These are phyloP conservation scores for Dryobota labecula DNA, from an alignment of 2,888 invertebrate genomes.

Conservation along the genomic window DNA sequence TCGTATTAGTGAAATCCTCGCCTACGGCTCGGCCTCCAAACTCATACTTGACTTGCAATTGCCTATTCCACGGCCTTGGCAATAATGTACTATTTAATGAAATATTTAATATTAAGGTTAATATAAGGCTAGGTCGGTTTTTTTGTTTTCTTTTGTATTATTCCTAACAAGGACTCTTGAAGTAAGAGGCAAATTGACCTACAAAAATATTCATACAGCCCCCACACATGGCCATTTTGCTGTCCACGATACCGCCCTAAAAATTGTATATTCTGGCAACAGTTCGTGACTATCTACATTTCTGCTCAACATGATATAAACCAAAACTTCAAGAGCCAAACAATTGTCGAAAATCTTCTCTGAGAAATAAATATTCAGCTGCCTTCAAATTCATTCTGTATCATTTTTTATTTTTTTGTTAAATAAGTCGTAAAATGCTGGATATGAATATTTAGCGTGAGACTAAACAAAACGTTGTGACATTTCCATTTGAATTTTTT, in stretches of 20 bases:
- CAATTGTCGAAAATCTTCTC: conserved; percentile 12
- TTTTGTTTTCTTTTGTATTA: conserved; percentile 3
- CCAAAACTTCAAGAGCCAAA: conserved; percentile 18
- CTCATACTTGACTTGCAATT: too few species aligned
- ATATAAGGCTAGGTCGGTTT: too few species aligned
- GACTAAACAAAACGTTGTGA: conserved; percentile 41
- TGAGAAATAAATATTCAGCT: conserved; percentile 16
- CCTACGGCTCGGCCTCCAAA: too few species aligned
- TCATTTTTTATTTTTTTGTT: conserved; percentile 17
- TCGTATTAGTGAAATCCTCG: too few species aligned
- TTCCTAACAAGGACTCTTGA: conserved; percentile 14
- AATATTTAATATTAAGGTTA: too few species aligned
- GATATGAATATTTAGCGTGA: conserved; percentile 53
- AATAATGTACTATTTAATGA: too few species aligned
- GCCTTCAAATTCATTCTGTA: background rate
- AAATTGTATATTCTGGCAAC: conserved; percentile 35
- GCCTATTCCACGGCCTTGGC: too few species aligned
- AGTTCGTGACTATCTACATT: conserved; percentile 33
- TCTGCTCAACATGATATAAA: conserved; percentile 20
- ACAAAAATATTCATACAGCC: conserved; percentile 53
- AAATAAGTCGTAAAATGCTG: conserved; percentile 49
- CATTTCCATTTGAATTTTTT: conserved; percentile 43
- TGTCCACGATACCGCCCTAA: conserved; percentile 32
- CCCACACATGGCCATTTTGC: conserved; percentile 33
- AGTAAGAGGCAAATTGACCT: conserved; percentile 23